A percentile compares a stretch with the other conserved stretches of the same genome.
Conservation (phyloP, 2,888 invertebrate genomes). For the Torymus texanus region DNA sequence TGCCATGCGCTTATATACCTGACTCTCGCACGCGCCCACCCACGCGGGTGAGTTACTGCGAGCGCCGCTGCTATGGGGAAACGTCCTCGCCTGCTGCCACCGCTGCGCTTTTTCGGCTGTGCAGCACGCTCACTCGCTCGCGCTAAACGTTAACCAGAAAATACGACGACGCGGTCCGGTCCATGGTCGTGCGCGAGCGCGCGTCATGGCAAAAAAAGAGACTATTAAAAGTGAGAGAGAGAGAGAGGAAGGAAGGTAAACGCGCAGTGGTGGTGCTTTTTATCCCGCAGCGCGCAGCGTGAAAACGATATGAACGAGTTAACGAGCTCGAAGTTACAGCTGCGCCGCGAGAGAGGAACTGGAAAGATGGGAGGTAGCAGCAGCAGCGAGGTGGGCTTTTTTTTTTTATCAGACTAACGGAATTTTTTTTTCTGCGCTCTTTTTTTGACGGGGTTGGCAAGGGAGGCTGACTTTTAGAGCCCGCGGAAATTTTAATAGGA, state of each 20-base stretch:
- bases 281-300: constrained; percentile 12
- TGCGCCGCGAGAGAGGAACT: constrained; percentile 34
- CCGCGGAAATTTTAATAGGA: too few species aligned
- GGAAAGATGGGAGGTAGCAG: constrained; percentile 2
- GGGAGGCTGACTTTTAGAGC: too few species aligned
- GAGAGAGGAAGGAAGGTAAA: constrained; percentile 9
- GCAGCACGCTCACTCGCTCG: too few species aligned
- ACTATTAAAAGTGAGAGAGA: constrained; percentile 7
- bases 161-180: constrained; percentile 39
- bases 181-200: neutral
- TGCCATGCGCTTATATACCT: too few species aligned
- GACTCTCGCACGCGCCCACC: neutral
- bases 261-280: constrained; percentile 24
- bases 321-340: constrained; percentile 56
- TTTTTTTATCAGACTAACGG: constrained; percentile 4
- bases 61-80: neutral
- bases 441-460: too few species aligned
- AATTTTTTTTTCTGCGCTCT: neutral
- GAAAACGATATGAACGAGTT: constrained; percentile 55
- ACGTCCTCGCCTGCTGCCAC: constrained; percentile 10
- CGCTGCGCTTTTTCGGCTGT: constrained; percentile 8
- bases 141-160: constrained; percentile 31
- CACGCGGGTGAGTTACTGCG: constrained; percentile 30
- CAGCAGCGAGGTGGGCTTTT: neutral
- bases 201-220: neutral